These are phyloP conservation scores for Morpho helenor DNA, from an alignment of 2,888 invertebrate genomes.

Conservation along the genomic window DNA sequence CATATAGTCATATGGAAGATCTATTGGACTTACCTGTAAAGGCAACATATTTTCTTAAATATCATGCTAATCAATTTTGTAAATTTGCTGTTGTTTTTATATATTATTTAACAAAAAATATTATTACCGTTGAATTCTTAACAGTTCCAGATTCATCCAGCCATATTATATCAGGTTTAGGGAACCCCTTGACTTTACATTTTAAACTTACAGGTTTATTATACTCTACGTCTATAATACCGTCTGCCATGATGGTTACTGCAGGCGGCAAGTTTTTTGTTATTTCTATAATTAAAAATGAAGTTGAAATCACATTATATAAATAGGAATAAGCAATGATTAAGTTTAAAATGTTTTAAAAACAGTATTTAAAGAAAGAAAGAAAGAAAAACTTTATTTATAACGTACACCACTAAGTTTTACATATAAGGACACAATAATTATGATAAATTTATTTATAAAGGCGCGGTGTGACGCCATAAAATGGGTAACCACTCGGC, in stretches of 20 bases:
- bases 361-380: no score
- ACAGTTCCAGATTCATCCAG: slow-evolving; percentile 25
- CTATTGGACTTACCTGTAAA: slow-evolving; percentile 35
- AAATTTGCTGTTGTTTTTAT: background rate
- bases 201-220: slow-evolving; percentile 35
- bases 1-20: slow-evolving; percentile 44
- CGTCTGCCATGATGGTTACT: slow-evolving; percentile 33
- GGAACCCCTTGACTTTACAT: slow-evolving; percentile 47
- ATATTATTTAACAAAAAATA: background rate
- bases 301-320: background rate
- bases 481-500: no score
- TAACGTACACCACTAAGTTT: no score
- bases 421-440: no score
- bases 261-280: slow-evolving; percentile 30
- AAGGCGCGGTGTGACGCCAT: no score
- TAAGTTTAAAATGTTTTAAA: background rate
- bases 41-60: background rate
- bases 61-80: background rate
- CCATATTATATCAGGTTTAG: slow-evolving; percentile 47
- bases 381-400: no score
- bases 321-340: background rate
- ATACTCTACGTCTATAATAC: slow-evolving; percentile 30
- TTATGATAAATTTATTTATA: no score
- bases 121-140: slow-evolving; percentile 12
- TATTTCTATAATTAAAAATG: slow-evolving; percentile 22